These are phyloP conservation scores for Saimiri boliviensis DNA, from an alignment of 2,113 vertebrate genomes.

Conservation along the genomic window DNA sequence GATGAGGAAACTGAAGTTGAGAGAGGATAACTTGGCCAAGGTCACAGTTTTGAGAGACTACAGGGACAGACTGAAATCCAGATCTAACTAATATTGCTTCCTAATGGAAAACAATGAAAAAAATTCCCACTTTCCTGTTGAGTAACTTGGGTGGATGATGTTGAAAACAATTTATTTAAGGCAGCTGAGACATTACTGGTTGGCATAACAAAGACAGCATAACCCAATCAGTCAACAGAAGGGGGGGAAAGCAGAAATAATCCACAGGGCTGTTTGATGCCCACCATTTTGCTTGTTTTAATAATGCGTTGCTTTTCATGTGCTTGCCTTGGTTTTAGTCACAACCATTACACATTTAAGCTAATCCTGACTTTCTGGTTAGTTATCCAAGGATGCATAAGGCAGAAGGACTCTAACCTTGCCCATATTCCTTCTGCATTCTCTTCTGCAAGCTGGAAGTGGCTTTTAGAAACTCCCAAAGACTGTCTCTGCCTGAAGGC, in stretches of 20 bases:
- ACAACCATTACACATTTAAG: not conserved
- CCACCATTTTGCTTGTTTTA: not conserved
- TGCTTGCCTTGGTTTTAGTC: not conserved
- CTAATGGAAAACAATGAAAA: not conserved
- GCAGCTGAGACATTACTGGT: not conserved
- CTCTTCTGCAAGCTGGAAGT: not conserved
- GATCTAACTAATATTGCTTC: not conserved
- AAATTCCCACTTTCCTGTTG: not conserved
- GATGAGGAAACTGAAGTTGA: not conserved
- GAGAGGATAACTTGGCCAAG: not conserved
- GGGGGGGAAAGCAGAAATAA: not conserved
- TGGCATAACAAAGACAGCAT: slow-evolving; percentile 10
- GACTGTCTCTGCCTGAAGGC: not conserved
- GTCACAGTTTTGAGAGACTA: not conserved
- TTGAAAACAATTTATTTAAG: slow-evolving; percentile 11
- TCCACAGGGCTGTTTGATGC: not conserved
- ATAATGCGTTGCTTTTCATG: not conserved
- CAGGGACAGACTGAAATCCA: not conserved
- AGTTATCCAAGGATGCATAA: not conserved
- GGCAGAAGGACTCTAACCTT: not conserved
- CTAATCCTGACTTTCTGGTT: not conserved
- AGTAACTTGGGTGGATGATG: not conserved
- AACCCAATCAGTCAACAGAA: not conserved
- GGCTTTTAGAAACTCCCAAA: not conserved
- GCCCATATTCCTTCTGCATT: not conserved